These are phyloP conservation scores for Australoheros scitulus DNA, from an alignment of 2,113 vertebrate species.

Conservation along the genomic window DNA sequence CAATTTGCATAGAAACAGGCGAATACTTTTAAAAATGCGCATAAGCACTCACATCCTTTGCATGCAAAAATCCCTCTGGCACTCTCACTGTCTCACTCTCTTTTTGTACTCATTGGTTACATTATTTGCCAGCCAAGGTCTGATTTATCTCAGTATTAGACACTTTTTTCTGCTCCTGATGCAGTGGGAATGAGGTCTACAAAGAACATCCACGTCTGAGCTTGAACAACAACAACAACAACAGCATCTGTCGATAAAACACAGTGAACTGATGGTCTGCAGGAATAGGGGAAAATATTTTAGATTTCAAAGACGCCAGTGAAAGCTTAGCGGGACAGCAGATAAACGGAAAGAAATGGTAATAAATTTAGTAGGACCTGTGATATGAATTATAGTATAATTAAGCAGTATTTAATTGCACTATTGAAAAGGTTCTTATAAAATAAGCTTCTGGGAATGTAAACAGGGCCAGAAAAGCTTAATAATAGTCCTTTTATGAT, in stretches of 20 bases:
- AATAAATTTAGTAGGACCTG: not conserved
- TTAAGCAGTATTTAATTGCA: not conserved
- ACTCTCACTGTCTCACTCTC: constrained; percentile 24
- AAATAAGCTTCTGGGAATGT: not conserved
- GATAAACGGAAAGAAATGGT: not conserved
- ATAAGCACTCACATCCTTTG: constrained; percentile 17
- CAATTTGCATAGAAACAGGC: constrained; percentile 50
- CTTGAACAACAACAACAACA: not conserved
- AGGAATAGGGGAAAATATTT: not conserved
- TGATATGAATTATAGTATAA: not conserved
- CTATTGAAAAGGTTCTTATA: not conserved
- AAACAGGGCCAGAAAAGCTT: not conserved
- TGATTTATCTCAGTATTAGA: constrained; percentile 45
- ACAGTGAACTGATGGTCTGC: not conserved
- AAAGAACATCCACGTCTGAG: constrained; percentile 2
- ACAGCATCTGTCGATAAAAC: constrained; percentile 4
- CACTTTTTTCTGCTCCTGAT: not conserved
- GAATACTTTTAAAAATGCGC: constrained; percentile 29
- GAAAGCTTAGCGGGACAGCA: not conserved
- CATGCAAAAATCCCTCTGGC: constrained; percentile 51
- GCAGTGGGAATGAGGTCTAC: constrained; percentile 34
- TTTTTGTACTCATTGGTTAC: constrained; percentile 49
- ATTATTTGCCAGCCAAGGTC: constrained; percentile 57
- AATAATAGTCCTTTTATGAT: not conserved
- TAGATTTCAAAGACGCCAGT: not conserved